Conservation (phyloP, 1,140 invertebrate species). For the Plodia interpunctella region DNA sequence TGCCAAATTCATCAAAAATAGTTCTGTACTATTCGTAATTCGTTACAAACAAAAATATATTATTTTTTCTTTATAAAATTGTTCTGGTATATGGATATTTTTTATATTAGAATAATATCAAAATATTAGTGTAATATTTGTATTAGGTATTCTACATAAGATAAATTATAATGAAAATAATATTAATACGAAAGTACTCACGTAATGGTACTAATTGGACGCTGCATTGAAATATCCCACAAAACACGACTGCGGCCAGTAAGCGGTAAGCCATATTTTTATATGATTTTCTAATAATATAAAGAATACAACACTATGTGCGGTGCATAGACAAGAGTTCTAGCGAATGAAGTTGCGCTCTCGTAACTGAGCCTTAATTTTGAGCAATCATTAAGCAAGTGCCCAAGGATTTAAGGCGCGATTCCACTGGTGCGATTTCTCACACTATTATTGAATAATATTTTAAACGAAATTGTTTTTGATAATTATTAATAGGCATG, state of each 20-base stretch:
- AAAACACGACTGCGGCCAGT: slow-evolving; percentile 27
- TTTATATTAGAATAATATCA: no score
- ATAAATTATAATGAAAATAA: neutral
- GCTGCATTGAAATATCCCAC: slow-evolving; percentile 41
- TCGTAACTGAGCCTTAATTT: slow-evolving; percentile 39
- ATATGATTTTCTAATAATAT: slow-evolving; percentile 9
- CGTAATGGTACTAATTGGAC: slow-evolving; percentile 57
- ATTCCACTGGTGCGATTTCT: slow-evolving; percentile 14
- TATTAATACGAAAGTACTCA: slow-evolving; percentile 49
- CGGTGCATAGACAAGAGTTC: slow-evolving; percentile 30
- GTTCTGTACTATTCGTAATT: no score
- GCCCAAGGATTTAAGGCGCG: slow-evolving; percentile 47
- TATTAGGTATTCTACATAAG: no score
- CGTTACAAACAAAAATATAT: no score
- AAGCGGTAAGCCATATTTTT: slow-evolving; percentile 22
- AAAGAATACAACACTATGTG: slow-evolving; percentile 20
- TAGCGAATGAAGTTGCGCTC: slow-evolving; percentile 37
- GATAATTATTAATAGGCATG: no score
- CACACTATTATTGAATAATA: no score
- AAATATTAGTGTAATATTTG: no score
- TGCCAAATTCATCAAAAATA: no score
- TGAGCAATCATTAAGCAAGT: slow-evolving; percentile 46
- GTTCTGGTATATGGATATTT: no score
- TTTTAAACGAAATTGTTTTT: no score
- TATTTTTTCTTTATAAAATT: no score